Evolutionary conservation across 2,113 vertebrate species (phyloP), one percentile per base, ranked within the genome.

Genomic region (Telmatochromis sp.): DNA sequence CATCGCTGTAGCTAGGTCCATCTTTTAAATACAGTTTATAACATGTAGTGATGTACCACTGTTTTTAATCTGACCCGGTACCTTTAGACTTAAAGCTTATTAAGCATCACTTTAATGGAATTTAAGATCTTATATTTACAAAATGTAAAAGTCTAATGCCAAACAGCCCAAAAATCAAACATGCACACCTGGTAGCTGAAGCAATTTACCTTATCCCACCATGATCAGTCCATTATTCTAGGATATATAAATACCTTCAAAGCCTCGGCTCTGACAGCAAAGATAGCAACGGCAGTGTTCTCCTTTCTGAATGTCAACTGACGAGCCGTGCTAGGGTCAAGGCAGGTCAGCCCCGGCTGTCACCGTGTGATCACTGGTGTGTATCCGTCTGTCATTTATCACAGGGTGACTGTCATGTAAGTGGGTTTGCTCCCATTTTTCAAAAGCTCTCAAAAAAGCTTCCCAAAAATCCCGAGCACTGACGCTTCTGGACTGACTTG

Each of bases 361-460:
- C 73, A 82, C 37, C 54, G 33, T 8, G 50, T 83, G 78, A 89
- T 35, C 85, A 37, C 42, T 26, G 51, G 28, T 57, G 68, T 54
- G 80, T 60, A 37, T 71, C 81, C 12, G 31, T 90, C 87, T 80
- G 80, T 80, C 85, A 86, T 79, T 89, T 86, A 86, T 84, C 58
- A 3, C 80, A 54, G n/a, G 37, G 28, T 23, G 79, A 86, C 83
- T 68, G 81, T 82, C 54, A 12, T 60, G 37, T 23, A 10, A 83
- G 80, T 12, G 33, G 15, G 14, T 79, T 85, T 53, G 73, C 21
- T 53, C 19, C 63, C 21, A 5, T 58, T 23, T 23, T n/a, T 37
- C 73, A 79, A 37, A 54, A 65, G 82, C 80, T 60, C 42, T 78
- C 26, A 13, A 31, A 51, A 78, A 31, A 78, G 26, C 73, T 79